phyloP scores from a whole-genome alignment of 2,797 vertebrate species.

The Danio kyathit region DNA sequence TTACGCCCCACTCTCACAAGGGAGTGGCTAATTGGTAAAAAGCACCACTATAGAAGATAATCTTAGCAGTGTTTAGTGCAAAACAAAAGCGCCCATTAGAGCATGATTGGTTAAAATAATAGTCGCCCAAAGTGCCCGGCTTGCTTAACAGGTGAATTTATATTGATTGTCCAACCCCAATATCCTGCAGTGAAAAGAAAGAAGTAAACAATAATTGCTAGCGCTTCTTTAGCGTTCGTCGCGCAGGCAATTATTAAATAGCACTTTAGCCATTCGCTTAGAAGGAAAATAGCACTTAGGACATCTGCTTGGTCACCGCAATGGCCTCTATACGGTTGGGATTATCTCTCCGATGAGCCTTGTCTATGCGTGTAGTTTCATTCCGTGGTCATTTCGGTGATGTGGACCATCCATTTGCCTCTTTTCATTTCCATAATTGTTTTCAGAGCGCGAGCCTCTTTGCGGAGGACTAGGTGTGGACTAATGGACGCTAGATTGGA shows the following conservation, averaged over 20 bases:
- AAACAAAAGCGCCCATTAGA: constrained; percentile 51
- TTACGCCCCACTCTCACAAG: constrained; percentile 43
- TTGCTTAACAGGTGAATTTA: constrained; percentile 47
- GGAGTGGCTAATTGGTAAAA: constrained; percentile 62
- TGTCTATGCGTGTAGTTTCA: constrained; percentile 54
- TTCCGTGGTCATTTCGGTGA: constrained; percentile 51
- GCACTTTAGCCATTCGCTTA: constrained; percentile 22
- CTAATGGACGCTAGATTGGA: constrained; percentile 85
- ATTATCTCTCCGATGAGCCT: constrained; percentile 40
- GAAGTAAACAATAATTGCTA: constrained; percentile 41
- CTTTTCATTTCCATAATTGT: constrained; percentile 84
- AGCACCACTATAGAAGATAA: constrained; percentile 50
- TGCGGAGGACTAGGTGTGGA: constrained; percentile 80
- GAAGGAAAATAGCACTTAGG: constrained; percentile 38
- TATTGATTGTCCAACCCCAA: constrained; percentile 38
- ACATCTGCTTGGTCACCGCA: constrained; percentile 40
- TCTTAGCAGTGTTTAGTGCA: constrained; percentile 51
- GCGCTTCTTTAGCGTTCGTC: constrained; percentile 28
- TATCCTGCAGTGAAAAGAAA: constrained; percentile 19
- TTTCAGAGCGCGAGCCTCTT: constrained; percentile 78
- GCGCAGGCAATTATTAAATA: constrained; percentile 40
- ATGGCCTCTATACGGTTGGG: constrained; percentile 16
- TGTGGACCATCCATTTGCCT: constrained; percentile 59
- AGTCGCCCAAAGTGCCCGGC: constrained; percentile 21
- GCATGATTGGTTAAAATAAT: constrained; percentile 54